These are phyloP conservation scores for Eilema caniola DNA, from an alignment of 2,888 invertebrate species.

Conservation along the genomic window DNA sequence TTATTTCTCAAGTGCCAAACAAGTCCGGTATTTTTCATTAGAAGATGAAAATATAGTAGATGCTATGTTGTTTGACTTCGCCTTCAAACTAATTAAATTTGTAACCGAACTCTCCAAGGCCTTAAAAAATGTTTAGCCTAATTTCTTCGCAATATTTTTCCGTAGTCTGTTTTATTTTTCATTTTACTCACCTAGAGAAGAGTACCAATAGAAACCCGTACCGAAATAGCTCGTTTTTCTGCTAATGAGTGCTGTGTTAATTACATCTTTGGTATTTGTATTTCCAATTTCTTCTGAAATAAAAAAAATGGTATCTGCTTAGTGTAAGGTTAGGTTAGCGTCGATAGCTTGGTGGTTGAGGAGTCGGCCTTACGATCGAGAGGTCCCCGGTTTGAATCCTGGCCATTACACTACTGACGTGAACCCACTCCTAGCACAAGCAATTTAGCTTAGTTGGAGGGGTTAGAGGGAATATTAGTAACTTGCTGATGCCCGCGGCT, in stretches of 20 bases:
- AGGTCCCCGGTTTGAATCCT: no score
- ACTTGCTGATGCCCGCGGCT: no score
- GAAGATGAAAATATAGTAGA: not conserved
- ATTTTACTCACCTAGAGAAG: not conserved
- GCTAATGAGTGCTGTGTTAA: not conserved
- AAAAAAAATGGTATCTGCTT: no score
- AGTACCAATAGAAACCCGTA: not conserved
- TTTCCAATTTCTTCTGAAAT: no score
- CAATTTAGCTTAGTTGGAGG: no score
- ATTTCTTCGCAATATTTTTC: not conserved
- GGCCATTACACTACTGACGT: no score
- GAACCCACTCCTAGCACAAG: no score
- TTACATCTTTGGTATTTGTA: not conserved
- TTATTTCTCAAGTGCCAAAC: not conserved
- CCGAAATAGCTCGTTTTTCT: not conserved
- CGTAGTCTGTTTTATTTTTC: not conserved
- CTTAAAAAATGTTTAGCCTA: not conserved
- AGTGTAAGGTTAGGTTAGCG: no score
- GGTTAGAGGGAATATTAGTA: no score
- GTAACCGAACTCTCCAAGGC: not conserved
- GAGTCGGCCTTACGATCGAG: no score
- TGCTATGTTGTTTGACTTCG: not conserved
- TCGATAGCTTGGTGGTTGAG: no score
- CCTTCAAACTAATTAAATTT: slow-evolving; percentile 2
- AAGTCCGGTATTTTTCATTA: not conserved